Evolutionary conservation across 2,113 vertebrate species (phyloP).

Genomic region (Myotis davidii): DNA sequence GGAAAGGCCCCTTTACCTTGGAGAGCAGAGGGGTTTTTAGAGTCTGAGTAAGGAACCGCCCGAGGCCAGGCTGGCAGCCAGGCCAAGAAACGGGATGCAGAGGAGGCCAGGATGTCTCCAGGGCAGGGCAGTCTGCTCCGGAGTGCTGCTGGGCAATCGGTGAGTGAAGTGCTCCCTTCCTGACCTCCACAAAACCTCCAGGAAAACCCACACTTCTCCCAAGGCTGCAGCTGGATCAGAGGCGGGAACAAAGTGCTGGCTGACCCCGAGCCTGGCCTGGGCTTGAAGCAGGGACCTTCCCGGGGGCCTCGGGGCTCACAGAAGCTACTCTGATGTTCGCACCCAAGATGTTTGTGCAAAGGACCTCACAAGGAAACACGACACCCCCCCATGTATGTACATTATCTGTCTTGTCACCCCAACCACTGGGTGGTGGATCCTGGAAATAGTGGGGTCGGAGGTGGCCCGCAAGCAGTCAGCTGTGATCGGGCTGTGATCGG

Average conservation of each 20-base stretch:
- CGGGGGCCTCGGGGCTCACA: neutral
- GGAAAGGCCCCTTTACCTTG: neutral
- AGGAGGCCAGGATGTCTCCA: neutral
- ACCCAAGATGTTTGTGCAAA: neutral
- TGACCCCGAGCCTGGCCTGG: neutral
- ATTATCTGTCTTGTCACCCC: neutral
- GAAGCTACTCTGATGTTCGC: neutral
- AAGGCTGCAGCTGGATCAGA: neutral
- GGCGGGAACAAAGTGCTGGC: neutral
- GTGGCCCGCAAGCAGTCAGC: neutral
- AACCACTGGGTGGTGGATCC: neutral
- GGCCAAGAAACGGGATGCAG: neutral
- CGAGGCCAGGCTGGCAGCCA: neutral
- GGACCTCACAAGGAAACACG: neutral
- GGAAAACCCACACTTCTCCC: neutral
- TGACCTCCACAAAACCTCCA: neutral
- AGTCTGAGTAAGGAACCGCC: neutral
- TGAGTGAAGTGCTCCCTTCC: neutral
- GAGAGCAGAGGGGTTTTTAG: slow-evolving; percentile 1
- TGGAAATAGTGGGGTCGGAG: neutral
- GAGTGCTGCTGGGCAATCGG: neutral
- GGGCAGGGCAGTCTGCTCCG: neutral
- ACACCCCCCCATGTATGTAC: neutral
- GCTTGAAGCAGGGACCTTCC: neutral
- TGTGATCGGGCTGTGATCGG: slow-evolving; percentile 56